These are phyloP conservation scores for Hydraecia micacea DNA, from an alignment of 2,888 invertebrate species.

Conservation along the genomic window DNA sequence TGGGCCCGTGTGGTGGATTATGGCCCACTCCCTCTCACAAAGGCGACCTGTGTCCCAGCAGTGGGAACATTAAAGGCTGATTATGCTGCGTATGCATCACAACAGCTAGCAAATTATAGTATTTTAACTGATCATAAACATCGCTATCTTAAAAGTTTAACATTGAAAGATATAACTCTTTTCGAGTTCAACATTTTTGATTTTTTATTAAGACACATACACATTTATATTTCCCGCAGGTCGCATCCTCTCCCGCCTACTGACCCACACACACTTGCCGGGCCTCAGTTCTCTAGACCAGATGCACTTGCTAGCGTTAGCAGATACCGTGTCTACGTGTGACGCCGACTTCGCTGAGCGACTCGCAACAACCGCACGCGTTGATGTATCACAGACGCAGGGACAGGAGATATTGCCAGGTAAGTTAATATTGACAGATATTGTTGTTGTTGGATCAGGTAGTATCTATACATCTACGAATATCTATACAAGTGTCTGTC, in stretches of 20 bases:
- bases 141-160: background rate
- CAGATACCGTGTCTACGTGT: constrained; percentile 99
- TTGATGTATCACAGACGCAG: constrained; percentile 76
- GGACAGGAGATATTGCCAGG: constrained; percentile 84
- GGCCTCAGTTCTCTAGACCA: constrained; percentile 99
- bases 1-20: too few species aligned
- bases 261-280: constrained; percentile 98
- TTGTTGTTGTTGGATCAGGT: background rate
- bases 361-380: constrained; percentile 89
- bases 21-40: too few species aligned
- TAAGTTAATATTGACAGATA: constrained; percentile 58
- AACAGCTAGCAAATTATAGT: background rate
- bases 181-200: background rate
- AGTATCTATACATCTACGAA: too few species aligned
- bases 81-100: too few species aligned
- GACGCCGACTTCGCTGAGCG: constrained; percentile 96
- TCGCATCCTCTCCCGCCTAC: constrained; percentile 95
- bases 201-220: background rate
- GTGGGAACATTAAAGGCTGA: too few species aligned
- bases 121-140: background rate
- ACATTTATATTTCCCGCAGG: constrained; percentile 80
- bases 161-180: background rate
- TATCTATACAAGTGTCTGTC: too few species aligned
- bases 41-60: too few species aligned
- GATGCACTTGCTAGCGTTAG: constrained; percentile 99